Percentiles rank a stretch among this genome's conserved stretches.
These are phyloP conservation scores for Mesoligia furuncula DNA, from an alignment of 2,888 invertebrate species.

Conservation along the genomic window DNA sequence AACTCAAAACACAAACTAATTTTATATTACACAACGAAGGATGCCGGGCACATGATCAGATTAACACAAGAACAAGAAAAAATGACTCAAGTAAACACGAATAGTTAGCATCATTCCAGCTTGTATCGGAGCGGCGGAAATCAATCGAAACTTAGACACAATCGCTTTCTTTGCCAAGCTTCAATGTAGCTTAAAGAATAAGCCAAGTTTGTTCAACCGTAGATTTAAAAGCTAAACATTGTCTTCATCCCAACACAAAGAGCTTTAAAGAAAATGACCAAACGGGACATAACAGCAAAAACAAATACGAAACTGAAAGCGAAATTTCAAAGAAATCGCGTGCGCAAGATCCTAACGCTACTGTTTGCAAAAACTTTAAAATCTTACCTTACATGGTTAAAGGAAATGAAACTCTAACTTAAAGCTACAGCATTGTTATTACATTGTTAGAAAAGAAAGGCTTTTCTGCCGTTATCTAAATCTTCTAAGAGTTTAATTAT, in stretches of 20 bases:
- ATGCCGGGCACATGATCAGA: constrained; percentile 26
- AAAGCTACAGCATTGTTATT: constrained; percentile 67
- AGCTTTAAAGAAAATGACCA: constrained; percentile 73
- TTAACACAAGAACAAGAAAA: constrained; percentile 17
- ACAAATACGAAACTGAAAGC: constrained; percentile 73
- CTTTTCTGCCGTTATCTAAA: constrained; percentile 76
- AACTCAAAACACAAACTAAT: constrained; percentile 16
- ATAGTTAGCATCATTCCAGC: constrained; percentile 23
- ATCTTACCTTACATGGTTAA: constrained; percentile 40
- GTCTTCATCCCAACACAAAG: constrained; percentile 59
- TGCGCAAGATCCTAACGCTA: constrained; percentile 75
- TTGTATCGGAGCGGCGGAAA: constrained; percentile 42
- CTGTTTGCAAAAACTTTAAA: constrained; percentile 77
- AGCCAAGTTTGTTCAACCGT: constrained; percentile 47
- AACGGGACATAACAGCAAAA: constrained; percentile 75
- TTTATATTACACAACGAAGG: constrained; percentile 11
- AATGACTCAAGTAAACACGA: constrained; percentile 32
- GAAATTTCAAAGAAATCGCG: constrained; percentile 80
- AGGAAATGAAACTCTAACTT: constrained; percentile 73
- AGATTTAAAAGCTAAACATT: constrained; percentile 58
- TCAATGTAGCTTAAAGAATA: constrained; percentile 24
- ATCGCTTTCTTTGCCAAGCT: constrained; percentile 38
- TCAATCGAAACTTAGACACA: constrained; percentile 47
- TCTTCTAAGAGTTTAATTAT: constrained; percentile 85
- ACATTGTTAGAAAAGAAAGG: constrained; percentile 63